Percentiles rank a stretch among this genome's conserved stretches.
phyloP scores from a whole-genome alignment of 2,113 vertebrate species.

The Tenebrosternarchus preto region DNA sequence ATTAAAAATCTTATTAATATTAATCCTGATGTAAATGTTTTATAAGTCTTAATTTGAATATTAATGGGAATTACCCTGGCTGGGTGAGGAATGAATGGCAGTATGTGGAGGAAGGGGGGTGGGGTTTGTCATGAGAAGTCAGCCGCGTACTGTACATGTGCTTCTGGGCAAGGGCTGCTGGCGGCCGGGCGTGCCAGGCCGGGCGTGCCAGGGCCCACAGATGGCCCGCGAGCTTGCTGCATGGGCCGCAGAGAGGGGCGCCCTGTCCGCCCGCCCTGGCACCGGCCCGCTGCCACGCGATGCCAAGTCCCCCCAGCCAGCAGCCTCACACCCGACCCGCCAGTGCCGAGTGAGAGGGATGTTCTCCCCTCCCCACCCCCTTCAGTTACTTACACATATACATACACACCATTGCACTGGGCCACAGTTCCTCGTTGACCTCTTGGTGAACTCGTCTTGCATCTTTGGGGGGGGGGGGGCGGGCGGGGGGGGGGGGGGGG shows the following conservation, averaged over 20 bases:
- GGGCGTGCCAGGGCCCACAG: conserved; percentile 68
- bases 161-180: conserved; percentile 55
- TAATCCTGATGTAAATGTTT: too few relatives aligned
- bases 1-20: too few relatives aligned
- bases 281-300: conserved; percentile 39
- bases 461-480: too few relatives aligned
- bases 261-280: conserved; percentile 65
- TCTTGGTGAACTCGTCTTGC: background rate
- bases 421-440: background rate
- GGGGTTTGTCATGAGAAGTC: conserved; percentile 48
- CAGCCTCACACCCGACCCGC: conserved; percentile 60
- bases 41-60: too few relatives aligned
- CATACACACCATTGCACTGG: background rate
- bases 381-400: background rate
- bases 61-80: background rate
- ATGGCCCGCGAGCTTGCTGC: conserved; percentile 64
- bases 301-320: conserved; percentile 62
- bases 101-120: background rate
- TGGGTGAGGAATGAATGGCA: conserved; percentile 21
- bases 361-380: conserved; percentile 6
- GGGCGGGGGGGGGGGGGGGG: too few relatives aligned
- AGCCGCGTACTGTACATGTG: conserved; percentile 61
- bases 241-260: conserved; percentile 49
- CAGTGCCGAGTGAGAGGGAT: conserved; percentile 12
- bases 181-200: conserved; percentile 19